These are phyloP conservation scores for Mimachlamys varia DNA, from an alignment of 2,888 invertebrate genomes.

Conservation along the genomic window DNA sequence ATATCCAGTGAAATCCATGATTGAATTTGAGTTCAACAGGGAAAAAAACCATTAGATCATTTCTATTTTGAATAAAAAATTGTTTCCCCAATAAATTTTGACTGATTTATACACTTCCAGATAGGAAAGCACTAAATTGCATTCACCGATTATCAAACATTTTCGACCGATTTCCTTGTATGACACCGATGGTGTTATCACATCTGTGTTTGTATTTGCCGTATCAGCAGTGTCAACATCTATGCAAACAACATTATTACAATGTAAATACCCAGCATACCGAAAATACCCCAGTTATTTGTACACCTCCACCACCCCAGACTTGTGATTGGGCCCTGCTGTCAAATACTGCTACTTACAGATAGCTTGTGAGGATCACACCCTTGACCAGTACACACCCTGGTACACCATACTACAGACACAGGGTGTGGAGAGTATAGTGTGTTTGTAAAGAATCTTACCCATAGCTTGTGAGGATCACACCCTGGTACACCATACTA, in stretches of 20 bases:
- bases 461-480: too few relatives aligned
- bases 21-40: too few relatives aligned
- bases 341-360: constrained; percentile 13
- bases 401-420: background rate
- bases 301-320: constrained; percentile 12
- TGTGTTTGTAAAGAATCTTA: too few relatives aligned
- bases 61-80: too few relatives aligned
- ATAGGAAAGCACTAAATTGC: too few relatives aligned
- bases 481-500: too few relatives aligned
- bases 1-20: too few relatives aligned
- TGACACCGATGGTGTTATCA: background rate
- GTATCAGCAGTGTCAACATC: constrained; percentile 32
- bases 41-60: too few relatives aligned
- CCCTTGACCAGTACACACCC: background rate
- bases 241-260: constrained; percentile 25
- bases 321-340: background rate
- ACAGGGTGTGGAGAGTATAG: too few relatives aligned
- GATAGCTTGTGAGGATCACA: constrained; percentile 1
- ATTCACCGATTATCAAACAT: background rate
- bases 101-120: too few relatives aligned
- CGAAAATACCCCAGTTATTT: constrained; percentile 2
- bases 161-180: background rate
- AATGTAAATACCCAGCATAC: constrained; percentile 18
- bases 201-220: constrained; percentile 13
- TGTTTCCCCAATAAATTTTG: too few relatives aligned